Conservation (phyloP, 2,797 vertebrate genomes). For the Chaetodon trifasciatus region DNA sequence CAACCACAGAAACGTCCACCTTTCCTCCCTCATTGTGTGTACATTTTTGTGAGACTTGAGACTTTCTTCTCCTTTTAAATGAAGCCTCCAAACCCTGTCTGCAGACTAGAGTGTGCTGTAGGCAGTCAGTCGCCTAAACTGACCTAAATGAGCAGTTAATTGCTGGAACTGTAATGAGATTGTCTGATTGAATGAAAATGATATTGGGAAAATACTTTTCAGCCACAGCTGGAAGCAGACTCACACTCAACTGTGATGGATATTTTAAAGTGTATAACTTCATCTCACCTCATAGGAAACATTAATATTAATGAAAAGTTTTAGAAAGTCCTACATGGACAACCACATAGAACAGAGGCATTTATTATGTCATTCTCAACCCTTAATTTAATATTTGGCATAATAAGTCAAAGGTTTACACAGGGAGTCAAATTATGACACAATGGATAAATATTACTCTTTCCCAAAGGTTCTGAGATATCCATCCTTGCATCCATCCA, state of each 20-base stretch:
- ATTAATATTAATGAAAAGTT: conserved; percentile 45
- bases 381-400: too few species aligned
- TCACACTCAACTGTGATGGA: conserved; percentile 38
- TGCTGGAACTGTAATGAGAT: conserved; percentile 57
- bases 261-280: conserved; percentile 27
- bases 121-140: conserved; percentile 57
- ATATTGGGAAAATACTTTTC: conserved; percentile 51
- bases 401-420: too few species aligned
- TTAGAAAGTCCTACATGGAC: conserved; percentile 19
- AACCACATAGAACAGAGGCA: neutral
- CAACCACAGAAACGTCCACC: neutral
- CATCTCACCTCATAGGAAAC: conserved; percentile 30
- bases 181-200: conserved; percentile 55
- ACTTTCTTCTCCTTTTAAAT: conserved; percentile 29
- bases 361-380: neutral
- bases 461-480: too few species aligned
- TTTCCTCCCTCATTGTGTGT: conserved; percentile 9
- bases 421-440: too few species aligned
- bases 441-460: too few species aligned
- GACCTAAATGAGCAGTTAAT: conserved; percentile 53
- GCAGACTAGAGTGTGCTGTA: conserved; percentile 40
- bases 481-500: too few species aligned
- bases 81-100: conserved; percentile 31
- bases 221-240: conserved; percentile 55
- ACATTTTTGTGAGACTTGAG: conserved; percentile 37